Conservation (phyloP, 37 sponge, comb jelly and placozoan species). For the Oopsacas minuta region DNA sequence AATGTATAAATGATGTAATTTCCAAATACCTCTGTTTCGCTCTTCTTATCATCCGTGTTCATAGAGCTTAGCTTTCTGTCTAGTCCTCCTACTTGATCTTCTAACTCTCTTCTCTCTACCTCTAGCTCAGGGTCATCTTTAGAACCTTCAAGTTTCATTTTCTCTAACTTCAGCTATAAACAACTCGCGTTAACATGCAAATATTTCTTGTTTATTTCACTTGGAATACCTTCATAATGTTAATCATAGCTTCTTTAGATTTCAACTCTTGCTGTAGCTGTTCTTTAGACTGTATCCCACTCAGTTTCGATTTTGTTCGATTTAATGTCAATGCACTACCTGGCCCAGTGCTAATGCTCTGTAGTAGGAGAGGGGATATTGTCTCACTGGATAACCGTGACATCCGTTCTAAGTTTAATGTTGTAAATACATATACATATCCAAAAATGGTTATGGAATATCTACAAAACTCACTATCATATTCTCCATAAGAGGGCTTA, state of each 20-base stretch:
- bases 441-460: no score
- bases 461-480: no score
- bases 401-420: no score
- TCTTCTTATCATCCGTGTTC: not conserved
- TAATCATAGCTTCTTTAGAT: not conserved
- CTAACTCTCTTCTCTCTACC: not conserved
- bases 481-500: not conserved
- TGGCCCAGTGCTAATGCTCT: no score
- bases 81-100: slow-evolving; percentile 11
- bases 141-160: not conserved
- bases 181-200: no score
- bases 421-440: no score
- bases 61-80: not conserved
- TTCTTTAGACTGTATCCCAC: not conserved
- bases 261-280: not conserved
- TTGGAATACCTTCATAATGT: slow-evolving; percentile 18
- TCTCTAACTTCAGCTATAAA: no score
- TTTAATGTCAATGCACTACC: no score
- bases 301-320: no score
- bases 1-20: not conserved
- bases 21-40: not conserved
- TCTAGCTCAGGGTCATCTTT: not conserved
- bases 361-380: not conserved
- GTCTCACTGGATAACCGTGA: not conserved
- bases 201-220: no score